A percentile compares a stretch with the other conserved stretches of the same genome.
These are phyloP conservation scores for Varanus komodoensis DNA, from an alignment of 2,113 vertebrate genomes.

Conservation along the genomic window DNA sequence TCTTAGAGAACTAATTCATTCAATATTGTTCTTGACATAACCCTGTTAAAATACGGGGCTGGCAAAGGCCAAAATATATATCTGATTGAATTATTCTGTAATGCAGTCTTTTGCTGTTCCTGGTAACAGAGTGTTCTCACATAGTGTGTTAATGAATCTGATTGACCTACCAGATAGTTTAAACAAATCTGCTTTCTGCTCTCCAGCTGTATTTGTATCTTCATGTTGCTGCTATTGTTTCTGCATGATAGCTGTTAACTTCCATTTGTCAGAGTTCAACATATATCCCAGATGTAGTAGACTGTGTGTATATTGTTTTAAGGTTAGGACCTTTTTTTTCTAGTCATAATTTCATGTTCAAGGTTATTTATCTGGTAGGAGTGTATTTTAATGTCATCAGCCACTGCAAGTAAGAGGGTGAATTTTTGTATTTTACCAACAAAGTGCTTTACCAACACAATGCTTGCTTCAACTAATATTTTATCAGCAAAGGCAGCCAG, in stretches of 20 bases:
- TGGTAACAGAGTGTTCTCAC: conserved; percentile 5
- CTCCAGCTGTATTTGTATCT: conserved; percentile 3
- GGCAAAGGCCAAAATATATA: conserved; percentile 32
- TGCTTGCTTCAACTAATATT: neutral
- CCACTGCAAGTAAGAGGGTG: neutral
- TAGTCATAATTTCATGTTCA: neutral
- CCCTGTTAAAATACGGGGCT: neutral
- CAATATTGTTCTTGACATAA: conserved; percentile 5
- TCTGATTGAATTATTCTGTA: conserved; percentile 22
- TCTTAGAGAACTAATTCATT: conserved; percentile 26
- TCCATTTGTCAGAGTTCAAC: neutral
- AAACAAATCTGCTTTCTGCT: conserved; percentile 11
- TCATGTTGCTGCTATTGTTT: neutral
- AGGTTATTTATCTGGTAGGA: conserved; percentile 28
- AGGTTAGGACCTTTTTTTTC: neutral
- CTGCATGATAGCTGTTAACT: neutral
- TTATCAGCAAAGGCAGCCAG: neutral
- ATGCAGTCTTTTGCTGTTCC: neutral
- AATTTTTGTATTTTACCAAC: neutral
- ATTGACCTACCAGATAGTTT: conserved; percentile 19
- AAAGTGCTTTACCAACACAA: neutral
- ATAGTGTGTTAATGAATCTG: conserved; percentile 19
- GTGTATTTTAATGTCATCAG: conserved; percentile 18
- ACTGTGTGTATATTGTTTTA: neutral
- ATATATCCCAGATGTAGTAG: neutral